Evolutionary conservation across 2,888 invertebrate genomes (phyloP), one percentile per base, ranked within the genome.

Genomic region (Chamaedrilus cognettii): DNA sequence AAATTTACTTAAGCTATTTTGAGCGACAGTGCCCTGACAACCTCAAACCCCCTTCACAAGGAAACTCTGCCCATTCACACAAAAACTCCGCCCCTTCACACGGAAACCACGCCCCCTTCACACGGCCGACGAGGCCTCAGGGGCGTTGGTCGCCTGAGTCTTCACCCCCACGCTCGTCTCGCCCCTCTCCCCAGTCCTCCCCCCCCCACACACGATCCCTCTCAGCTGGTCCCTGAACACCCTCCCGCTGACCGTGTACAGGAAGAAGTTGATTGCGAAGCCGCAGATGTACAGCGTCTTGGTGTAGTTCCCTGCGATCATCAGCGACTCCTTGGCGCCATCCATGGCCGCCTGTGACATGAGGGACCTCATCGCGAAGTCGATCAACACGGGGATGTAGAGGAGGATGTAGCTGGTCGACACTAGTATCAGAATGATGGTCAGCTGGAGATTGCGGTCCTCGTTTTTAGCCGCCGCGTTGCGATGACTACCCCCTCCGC

Each of bases 211-310:
- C n/a, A 75, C 58, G 4, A 73, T 63, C 28, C 50, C 28, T 58
- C 61, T 60, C 34, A 75, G 67, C 60, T 75, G 75, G 30, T 75
- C 68, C n/a, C 75, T 56, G 67, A 75, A 75, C 4, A 75, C 66
- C 19, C 68, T 42, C 3, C 75, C 75, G n/a, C 70, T 70, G 32
- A 75, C 58, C 0, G 75, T 75, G 70, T 73, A 75, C 33, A 75
- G 70, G 62, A 75, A 75, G 56, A 75, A 75, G 68, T 75, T 75
- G 66, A 71, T 73, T 31, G 75, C 72, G 51, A 75, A 75, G 2
- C 73, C 75, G 4, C 68, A 64, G 28, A 75, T 67, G 68, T 73
- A 73, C 32, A 75, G 60, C 19, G 70, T 42, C 42, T 65, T 35
- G 3, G 74, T 68, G 58, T 71, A 75, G 68, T 72, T 71, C 32